phyloP scores from a whole-genome alignment of 35 echinoderm and acorn worm genomes.

The Lytechinus pictus region DNA sequence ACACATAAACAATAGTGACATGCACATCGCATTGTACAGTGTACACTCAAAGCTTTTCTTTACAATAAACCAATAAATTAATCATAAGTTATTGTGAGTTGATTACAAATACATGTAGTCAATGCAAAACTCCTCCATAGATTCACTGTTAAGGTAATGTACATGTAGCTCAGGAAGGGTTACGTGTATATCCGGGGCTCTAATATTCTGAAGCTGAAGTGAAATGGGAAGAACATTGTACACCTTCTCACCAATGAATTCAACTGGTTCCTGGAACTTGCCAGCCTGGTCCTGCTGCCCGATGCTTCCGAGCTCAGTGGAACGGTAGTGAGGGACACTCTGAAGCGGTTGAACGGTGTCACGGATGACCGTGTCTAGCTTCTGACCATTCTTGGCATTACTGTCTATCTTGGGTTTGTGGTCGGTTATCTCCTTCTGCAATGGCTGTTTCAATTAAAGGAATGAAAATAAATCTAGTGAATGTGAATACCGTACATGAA shows the following conservation, averaged over 20 bases:
- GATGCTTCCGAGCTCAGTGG: conserved; percentile 73
- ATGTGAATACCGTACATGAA: background rate
- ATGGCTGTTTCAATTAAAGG: conserved; percentile 67
- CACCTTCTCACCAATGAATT: conserved; percentile 75
- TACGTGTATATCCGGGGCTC: too few relatives aligned
- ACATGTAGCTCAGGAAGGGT: too few relatives aligned
- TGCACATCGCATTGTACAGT: too few relatives aligned
- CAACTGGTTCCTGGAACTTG: conserved; percentile 74
- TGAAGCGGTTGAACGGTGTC: conserved; percentile 66
- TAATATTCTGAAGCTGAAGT: too few relatives aligned
- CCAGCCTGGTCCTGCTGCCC: conserved; percentile 50
- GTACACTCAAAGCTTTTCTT: too few relatives aligned
- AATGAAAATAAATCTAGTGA: background rate
- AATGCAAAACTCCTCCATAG: too few relatives aligned
- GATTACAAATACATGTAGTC: too few relatives aligned
- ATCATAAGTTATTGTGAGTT: too few relatives aligned
- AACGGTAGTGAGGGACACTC: conserved; percentile 71
- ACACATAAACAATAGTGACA: too few relatives aligned
- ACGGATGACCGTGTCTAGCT: conserved; percentile 64
- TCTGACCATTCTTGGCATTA: conserved; percentile 71
- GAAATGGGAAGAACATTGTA: background rate
- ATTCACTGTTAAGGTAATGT: too few relatives aligned
- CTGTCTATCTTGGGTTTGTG: conserved; percentile 80
- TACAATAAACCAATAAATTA: too few relatives aligned
- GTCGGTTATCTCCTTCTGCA: conserved; percentile 91